Evolutionary conservation across 2,888 invertebrate genomes (phyloP), one percentile per base, ranked within the genome.

Genomic region (Sicus ferrugineus): DNA sequence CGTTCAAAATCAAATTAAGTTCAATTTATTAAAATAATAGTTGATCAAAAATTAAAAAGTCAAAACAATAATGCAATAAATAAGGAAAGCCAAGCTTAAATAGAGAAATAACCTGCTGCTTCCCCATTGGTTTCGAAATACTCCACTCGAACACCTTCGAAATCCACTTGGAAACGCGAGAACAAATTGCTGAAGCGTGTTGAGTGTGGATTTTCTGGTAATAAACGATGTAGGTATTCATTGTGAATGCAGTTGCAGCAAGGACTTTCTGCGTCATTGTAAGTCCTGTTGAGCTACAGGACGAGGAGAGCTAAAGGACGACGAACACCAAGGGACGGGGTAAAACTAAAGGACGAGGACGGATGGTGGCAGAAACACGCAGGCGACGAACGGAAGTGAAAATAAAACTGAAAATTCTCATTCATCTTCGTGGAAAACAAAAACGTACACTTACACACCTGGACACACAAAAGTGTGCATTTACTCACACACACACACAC

Each of bases 371-470:
- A 30, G 9, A 42, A 9, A 30, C 11, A 19, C 3, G 31, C 30
- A 61, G 63, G 58, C 28, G 11, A 28, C 26, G 23, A 54, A 54
- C 28, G 68, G 52, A 62, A 68, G 54, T 46, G 54, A 63, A 62
- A 68, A 63, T 38, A 68, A 62, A 62, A 61, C 52, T 67, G 62
- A 63, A 68, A 68, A 68, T 68, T 63, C 52, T 68, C 70, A 66
- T 68, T 52, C 68, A 68, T 63, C 68, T 64, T 61, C 62, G 31
- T 2, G 48, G 52, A 34, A 23, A 65, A 34, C 28, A 30, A 63
- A 50, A 23, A 21, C 38, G 16, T 4, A 31, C 30, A 34, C 11
- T 6, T 21, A 38, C 19, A 59, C 34, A n/a, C n/a, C n/a, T n/a
- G n/a, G n/a, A n/a, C n/a, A n/a, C n/a, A n/a, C n/a, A 56, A n/a